phyloP scores from a whole-genome alignment of 1,140 invertebrate species.

The Cecropterus lyciades region DNA sequence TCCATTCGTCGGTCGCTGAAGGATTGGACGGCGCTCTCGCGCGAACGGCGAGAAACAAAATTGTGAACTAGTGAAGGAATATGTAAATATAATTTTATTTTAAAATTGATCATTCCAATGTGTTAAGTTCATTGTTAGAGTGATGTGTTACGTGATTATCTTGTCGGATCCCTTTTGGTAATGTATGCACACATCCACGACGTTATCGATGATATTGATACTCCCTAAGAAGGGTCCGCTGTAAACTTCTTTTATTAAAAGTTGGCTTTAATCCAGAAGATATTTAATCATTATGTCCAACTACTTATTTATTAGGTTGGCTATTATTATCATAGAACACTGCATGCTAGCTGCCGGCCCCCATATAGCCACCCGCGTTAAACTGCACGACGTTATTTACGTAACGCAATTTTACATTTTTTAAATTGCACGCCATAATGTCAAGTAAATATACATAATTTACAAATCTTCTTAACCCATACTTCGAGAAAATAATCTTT shows the following conservation, averaged over 20 bases:
- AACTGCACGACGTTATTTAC: slow-evolving; percentile 7
- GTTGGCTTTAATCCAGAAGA: too few species aligned
- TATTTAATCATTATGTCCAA: too few species aligned
- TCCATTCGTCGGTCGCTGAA: slow-evolving; percentile 6
- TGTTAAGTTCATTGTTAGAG: slow-evolving; percentile 35
- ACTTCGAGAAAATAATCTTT: too few species aligned
- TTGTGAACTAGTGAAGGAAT: slow-evolving; percentile 38
- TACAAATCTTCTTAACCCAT: too few species aligned
- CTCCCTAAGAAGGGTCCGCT: background rate
- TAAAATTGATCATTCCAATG: slow-evolving; percentile 29
- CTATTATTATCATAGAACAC: background rate
- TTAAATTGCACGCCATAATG: too few species aligned
- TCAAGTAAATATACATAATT: too few species aligned
- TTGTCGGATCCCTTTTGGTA: background rate
- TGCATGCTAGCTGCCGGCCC: background rate
- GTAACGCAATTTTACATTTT: slow-evolving; percentile 18
- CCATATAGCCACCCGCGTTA: background rate
- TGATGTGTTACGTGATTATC: slow-evolving; percentile 19
- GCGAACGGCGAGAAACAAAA: slow-evolving; percentile 14
- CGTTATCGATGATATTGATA: background rate
- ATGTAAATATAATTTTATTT: slow-evolving; percentile 43
- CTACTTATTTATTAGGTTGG: background rate
- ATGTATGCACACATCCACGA: background rate
- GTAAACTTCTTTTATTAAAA: background rate
- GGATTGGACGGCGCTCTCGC: slow-evolving; percentile 18